Base-by-base conservation (phyloP, 2,888 invertebrate species). In the Acronicta psi region DNA sequence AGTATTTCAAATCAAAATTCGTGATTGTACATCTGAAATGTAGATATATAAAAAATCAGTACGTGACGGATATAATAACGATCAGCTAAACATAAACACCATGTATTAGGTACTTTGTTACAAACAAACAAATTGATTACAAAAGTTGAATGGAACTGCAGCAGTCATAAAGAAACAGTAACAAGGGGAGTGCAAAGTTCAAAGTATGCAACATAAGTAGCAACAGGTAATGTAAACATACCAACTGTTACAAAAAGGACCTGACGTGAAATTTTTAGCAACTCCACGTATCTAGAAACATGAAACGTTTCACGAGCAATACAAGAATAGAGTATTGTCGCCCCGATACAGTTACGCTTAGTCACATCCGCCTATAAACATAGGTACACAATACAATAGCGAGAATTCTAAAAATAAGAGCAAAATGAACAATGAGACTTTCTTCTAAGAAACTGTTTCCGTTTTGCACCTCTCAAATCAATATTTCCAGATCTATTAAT, bases 291-390 rank as follows among this genome's bases (percentile, higher is more conserved):
- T 67, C 68, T 63, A 69, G 65, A 70, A 71, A 74, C 49, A 60
- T 59, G 73, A 70, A 74, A 72, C 73, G 71, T 69, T 75, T 59
- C 63, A 80, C 63, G 70, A 80, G 82, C 75, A 78, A 76, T 80
- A 81, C 79, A 80, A 87, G 85, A 85, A 88, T 85, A 85, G 81
- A 80, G 81, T 80, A 83, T 85, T 85, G 85, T 86, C 81, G 82
- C 82, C 73, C 66, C 81, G 81, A 82, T 86, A 84, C 81, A 80
- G 81, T 82, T 81, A 80, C 82, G 83, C 82, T 86, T 83, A 87
- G 81, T 86, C 86, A 88, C 81, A 86, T 88, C 88, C 87, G 85
- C 81, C 77, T 84, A 81, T 80, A 83, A 73, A 79, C 81, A 77
- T 79, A 77, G 66, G 79, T 64, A 77, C 67, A 76, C 74, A 75